Conservation (phyloP, 1,140 invertebrate genomes). For the Acromyrmex echinatior region DNA sequence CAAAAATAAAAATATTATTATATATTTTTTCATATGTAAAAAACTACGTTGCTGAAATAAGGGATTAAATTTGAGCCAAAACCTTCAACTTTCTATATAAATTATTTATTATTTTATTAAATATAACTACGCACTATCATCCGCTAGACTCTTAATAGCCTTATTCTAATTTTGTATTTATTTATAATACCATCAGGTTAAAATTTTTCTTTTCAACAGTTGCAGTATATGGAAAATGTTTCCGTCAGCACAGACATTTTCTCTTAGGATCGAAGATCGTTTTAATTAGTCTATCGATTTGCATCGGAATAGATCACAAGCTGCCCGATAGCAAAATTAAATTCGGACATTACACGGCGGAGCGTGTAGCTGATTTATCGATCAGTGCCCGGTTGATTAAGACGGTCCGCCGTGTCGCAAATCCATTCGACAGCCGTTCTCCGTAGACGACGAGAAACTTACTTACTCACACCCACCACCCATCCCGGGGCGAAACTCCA, state of each 20-base stretch:
- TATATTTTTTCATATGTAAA: not conserved
- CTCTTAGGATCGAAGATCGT: not conserved
- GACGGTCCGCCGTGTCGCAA: conserved; percentile 53
- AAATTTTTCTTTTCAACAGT: not conserved
- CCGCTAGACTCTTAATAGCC: too few relatives aligned
- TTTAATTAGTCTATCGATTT: conserved; percentile 22
- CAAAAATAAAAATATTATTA: not conserved
- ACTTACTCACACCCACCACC: conserved; percentile 38
- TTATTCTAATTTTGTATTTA: not conserved
- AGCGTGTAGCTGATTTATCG: conserved; percentile 44
- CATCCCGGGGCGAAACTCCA: conserved; percentile 5
- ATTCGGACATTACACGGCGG: conserved; percentile 22
- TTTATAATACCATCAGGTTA: not conserved
- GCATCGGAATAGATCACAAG: conserved; percentile 46
- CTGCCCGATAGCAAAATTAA: conserved; percentile 33
- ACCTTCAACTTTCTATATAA: too few relatives aligned
- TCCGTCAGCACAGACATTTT: not conserved
- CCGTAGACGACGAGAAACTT: conserved; percentile 59
- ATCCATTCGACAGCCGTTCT: conserved; percentile 59
- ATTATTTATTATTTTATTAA: too few relatives aligned
- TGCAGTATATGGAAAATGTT: not conserved
- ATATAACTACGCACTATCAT: too few relatives aligned
- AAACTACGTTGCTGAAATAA: too few relatives aligned
- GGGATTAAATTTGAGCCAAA: too few relatives aligned
- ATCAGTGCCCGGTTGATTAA: conserved; percentile 60